Evolutionary conservation across 2,113 vertebrate species (phyloP).

Genomic region (Chrysemys picta): DNA sequence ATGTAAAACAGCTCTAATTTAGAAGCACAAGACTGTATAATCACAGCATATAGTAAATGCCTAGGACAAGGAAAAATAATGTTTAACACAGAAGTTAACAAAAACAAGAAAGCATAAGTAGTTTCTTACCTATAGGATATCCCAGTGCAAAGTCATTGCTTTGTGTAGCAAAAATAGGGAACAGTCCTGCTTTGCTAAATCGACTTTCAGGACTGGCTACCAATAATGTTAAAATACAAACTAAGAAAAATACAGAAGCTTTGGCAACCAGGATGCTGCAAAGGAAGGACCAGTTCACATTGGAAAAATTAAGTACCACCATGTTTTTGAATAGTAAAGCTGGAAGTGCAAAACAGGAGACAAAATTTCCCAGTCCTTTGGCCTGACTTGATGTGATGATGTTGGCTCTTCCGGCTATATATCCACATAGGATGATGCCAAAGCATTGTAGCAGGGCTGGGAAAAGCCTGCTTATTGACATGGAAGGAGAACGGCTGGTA

Average conservation of each 20-base stretch:
- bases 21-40: neutral
- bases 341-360: slow-evolving; percentile 96
- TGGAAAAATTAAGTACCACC: slow-evolving; percentile 93
- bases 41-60: neutral
- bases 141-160: slow-evolving; percentile 99
- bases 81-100: slow-evolving; percentile 27
- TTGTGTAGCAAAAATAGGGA: slow-evolving; percentile 97
- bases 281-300: slow-evolving; percentile 96
- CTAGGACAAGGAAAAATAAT: neutral
- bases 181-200: slow-evolving; percentile 96
- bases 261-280: slow-evolving; percentile 95
- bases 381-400: slow-evolving; percentile 93
- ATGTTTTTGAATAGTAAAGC: slow-evolving; percentile 98
- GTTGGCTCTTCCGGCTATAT: slow-evolving; percentile 91
- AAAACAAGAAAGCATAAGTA: slow-evolving; percentile 21
- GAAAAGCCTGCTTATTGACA: slow-evolving; percentile 94
- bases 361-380: slow-evolving; percentile 95
- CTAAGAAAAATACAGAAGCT: slow-evolving; percentile 89
- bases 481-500: slow-evolving; percentile 76
- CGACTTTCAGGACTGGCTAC: slow-evolving; percentile 88
- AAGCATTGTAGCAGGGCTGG: slow-evolving; percentile 97
- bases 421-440: slow-evolving; percentile 96
- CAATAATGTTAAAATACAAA: slow-evolving; percentile 90
- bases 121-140: slow-evolving; percentile 94
- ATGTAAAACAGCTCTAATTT: neutral